Conservation (phyloP, 2,888 invertebrate genomes). For the Timema cristinae region DNA sequence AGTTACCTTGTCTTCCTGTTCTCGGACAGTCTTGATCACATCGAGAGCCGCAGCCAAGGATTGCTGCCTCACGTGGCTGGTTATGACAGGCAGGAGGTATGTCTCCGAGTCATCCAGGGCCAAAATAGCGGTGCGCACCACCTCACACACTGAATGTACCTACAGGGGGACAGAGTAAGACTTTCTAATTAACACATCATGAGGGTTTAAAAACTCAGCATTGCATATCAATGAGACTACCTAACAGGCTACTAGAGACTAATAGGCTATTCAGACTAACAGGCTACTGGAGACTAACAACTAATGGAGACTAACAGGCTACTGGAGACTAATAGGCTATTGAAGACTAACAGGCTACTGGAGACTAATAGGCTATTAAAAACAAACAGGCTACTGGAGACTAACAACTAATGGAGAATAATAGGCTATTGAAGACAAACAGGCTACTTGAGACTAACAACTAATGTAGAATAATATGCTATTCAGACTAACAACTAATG, state of each 20-base stretch:
- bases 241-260: not conserved
- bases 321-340: no score
- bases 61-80: slow-evolving; percentile 60
- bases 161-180: not conserved
- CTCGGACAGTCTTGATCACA: slow-evolving; percentile 50
- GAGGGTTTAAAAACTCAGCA: not conserved
- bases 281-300: not conserved
- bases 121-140: slow-evolving; percentile 52
- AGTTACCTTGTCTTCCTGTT: no score
- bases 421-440: no score
- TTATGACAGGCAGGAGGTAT: slow-evolving; percentile 65
- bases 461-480: no score
- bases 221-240: not conserved
- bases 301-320: not conserved
- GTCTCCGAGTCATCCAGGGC: slow-evolving; percentile 48
- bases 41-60: slow-evolving; percentile 60
- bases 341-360: no score
- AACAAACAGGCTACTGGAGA: no score
- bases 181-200: not conserved
- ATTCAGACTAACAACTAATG: no score
- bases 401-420: no score
- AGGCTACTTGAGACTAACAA: no score
- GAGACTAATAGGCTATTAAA: no score
- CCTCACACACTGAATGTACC: slow-evolving; percentile 52
- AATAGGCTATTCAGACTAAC: no score